Evolutionary conservation across 2,888 invertebrate species (phyloP), one percentile per base, ranked within the genome.

Genomic region (Craniophora ligustri): DNA sequence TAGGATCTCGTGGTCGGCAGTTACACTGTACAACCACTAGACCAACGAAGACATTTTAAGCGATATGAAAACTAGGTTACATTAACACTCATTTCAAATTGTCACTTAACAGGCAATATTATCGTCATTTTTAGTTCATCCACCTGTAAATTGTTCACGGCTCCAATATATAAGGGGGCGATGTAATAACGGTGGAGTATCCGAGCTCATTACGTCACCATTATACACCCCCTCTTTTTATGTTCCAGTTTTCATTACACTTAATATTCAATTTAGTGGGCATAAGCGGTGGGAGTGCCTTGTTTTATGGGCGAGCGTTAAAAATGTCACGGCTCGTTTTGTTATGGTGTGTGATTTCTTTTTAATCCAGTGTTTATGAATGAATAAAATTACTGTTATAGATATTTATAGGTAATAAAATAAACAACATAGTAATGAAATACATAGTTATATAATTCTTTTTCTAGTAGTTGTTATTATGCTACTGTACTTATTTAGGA

Each of bases 201-300:
- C 74, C 76, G 69, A 56, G 57, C 67, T 70, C 75, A 72, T 79
- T 78, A 78, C 65, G 71, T 67, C 59, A 69, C 70, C 75, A 76
- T 81, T 79, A 77, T 68, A 57, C 75, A 47, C 47, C 66, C 68
- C 69, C 69, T 59, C 47, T 66, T 51, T 70, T 72, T 76, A 75
- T 69, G 58, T 55, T 32, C 42, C 56, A 77, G 81, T 83, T 84
- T 85, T 82, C 84, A 84, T 85, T 83, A 82, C 76, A 67, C 75
- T 63, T 78, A 75, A 84, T 85, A 86, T 87, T 84, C 84, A 79
- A 86, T 86, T 86, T 82, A 51, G 53, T 58, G 19, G 51, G 41
- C 28, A 57, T 51, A 53, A 68, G 47, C 44, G 49, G 21, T 53
- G 48, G 57, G 55, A 31, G 63, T 41, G 39, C 8, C 26, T 16